Evolutionary conservation across 1,140 invertebrate species (phyloP).

Genomic region (Anagrus nilaparvatae): DNA sequence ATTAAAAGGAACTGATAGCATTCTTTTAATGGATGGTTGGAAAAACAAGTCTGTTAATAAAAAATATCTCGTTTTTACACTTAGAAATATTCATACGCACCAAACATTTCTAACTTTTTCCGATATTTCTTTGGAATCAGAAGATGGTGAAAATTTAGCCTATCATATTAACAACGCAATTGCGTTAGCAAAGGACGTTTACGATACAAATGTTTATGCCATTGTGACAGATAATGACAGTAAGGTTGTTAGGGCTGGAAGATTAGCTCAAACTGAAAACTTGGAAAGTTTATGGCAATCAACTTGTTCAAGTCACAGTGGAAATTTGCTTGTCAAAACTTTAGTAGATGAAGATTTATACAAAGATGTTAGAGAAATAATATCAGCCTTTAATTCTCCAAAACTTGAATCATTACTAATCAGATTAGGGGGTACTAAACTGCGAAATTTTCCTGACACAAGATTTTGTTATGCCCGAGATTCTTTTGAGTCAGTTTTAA

Average conservation of each 20-base stretch:
- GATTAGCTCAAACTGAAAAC: background rate
- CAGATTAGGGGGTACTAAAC: background rate
- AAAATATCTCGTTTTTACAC: too few relatives aligned
- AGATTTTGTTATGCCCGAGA: constrained; percentile 2
- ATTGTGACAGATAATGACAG: too few relatives aligned
- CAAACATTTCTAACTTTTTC: too few relatives aligned
- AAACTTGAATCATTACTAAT: background rate
- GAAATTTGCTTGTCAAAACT: background rate
- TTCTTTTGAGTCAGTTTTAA: background rate
- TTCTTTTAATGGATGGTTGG: constrained; percentile 1
- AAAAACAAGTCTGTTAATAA: background rate
- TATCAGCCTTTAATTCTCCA: background rate
- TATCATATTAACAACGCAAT: too few relatives aligned
- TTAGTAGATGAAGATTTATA: background rate
- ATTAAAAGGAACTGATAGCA: background rate
- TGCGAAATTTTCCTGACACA: background rate
- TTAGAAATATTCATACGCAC: too few relatives aligned
- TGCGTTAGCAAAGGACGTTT: too few relatives aligned
- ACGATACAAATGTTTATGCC: too few relatives aligned
- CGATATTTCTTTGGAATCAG: too few relatives aligned
- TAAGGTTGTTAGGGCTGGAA: too few relatives aligned
- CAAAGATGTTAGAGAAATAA: background rate
- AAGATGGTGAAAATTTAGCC: too few relatives aligned
- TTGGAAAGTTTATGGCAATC: background rate
- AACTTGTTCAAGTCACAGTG: background rate